Evolutionary conservation across 2,888 invertebrate species (phyloP), one percentile per base, ranked within the genome.

Genomic region (Limnephilus marmoratus): DNA sequence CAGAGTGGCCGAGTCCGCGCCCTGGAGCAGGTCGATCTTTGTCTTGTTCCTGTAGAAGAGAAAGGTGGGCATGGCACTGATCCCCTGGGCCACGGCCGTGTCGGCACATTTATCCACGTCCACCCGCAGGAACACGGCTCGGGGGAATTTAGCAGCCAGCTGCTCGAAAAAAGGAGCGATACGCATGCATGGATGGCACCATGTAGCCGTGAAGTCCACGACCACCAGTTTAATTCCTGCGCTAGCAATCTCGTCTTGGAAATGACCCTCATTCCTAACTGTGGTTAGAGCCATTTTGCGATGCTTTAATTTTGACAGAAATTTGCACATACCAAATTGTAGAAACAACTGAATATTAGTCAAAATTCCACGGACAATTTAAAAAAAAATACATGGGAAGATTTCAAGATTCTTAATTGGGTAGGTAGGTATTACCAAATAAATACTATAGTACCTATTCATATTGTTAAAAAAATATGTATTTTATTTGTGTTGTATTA

Each of bases 21-120:
- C 99, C 96, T 98, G 98, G 94, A 99, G 96, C 82, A 97, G 96
- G 94, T 98, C 99, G 94, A 99, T 96, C 95, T 98, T 98, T n/a
- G 97, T 97, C 97, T 97, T 97, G 95, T 98, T 99, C 94, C 98
- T 97, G 95, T 98, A 99, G 95, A 99, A 99, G 94, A 99, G 97
- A 95, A 99, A 99, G 0, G 99, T 99, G 37, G 99, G 99, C 99
- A 99, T 99, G 0, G 99, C 99, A 92, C 98, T 98, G 82, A 99
- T 98, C 91, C 98, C 98, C 95, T 99, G 98, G 24, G 97, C 96
- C 45, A 97, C 97, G 2, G 99, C 99, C 15, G 98, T 98, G 94
- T 98, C 99, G 94, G 97, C 97, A 94, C 98, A 99, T 95, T 98
- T 97, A 94, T 99, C 99, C 31, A 99, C 99, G 95, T 99, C 99